Conservation (phyloP, 2,113 vertebrate genomes). For the Vidua macroura region DNA sequence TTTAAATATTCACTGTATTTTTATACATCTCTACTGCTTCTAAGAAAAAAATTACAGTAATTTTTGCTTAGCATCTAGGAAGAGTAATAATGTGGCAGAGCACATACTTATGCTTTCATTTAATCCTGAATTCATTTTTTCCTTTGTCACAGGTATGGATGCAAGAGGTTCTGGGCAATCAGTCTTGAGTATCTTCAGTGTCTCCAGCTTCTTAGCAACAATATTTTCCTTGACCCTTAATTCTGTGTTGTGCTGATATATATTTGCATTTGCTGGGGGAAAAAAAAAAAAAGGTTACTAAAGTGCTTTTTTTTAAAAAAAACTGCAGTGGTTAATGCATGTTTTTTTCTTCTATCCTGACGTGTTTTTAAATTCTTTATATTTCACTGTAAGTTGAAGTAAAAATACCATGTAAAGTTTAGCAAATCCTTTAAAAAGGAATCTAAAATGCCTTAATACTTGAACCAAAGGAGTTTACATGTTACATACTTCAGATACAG, state of each 20-base stretch:
- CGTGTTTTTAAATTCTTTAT: slow-evolving; percentile 74
- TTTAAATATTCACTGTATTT: background rate
- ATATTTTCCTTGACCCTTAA: slow-evolving; percentile 65
- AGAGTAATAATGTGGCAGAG: background rate
- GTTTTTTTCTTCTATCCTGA: slow-evolving; percentile 66
- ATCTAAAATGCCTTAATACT: slow-evolving; percentile 80
- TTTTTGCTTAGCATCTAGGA: background rate
- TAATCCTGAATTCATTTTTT: slow-evolving; percentile 5
- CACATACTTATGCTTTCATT: background rate
- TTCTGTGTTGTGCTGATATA: slow-evolving; percentile 61
- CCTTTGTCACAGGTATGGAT: slow-evolving; percentile 83
- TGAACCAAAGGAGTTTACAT: slow-evolving; percentile 81
- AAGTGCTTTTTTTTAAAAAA: slow-evolving; percentile 61
- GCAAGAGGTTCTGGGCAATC: slow-evolving; percentile 81
- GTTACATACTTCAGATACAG: slow-evolving; percentile 10
- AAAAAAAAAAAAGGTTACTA: slow-evolving; percentile 20
- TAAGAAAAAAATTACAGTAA: background rate
- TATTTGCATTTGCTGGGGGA: background rate
- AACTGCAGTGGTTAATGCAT: slow-evolving; percentile 71
- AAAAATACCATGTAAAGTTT: slow-evolving; percentile 47
- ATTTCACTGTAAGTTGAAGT: slow-evolving; percentile 63
- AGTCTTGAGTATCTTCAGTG: slow-evolving; percentile 21
- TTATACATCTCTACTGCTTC: background rate
- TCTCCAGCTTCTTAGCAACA: slow-evolving; percentile 68
- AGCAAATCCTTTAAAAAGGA: slow-evolving; percentile 71